A percentile compares a stretch with the other conserved stretches of the same genome.
Evolutionary conservation across 2,113 vertebrate genomes (phyloP).

Genomic region (Limanda limanda): DNA sequence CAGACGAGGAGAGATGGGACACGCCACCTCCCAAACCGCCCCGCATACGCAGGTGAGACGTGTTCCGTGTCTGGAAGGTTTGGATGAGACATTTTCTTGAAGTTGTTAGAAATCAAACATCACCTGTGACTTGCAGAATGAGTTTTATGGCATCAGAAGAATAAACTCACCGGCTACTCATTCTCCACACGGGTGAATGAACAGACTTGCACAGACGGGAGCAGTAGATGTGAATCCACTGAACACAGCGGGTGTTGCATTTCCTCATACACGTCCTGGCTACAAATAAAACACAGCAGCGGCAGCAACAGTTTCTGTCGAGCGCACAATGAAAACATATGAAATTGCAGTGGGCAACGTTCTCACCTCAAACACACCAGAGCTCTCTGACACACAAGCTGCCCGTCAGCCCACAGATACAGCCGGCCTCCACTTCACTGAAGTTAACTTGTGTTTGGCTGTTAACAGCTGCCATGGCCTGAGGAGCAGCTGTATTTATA

Average conservation of each 20-base stretch:
- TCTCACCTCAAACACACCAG: slow-evolving; percentile 2
- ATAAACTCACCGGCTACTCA: background rate
- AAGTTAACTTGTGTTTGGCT: slow-evolving; percentile 42
- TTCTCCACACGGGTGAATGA: slow-evolving; percentile 39
- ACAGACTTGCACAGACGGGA: slow-evolving; percentile 25
- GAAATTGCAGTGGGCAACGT: slow-evolving; percentile 23
- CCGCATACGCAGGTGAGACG: slow-evolving; percentile 89
- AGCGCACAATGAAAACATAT: slow-evolving; percentile 21
- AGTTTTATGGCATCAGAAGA: background rate
- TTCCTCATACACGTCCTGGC: background rate
- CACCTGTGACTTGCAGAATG: background rate
- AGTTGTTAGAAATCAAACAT: background rate
- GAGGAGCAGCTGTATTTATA: slow-evolving; percentile 51
- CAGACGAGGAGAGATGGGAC: slow-evolving; percentile 89
- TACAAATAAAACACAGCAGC: no score
- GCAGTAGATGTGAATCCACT: slow-evolving; percentile 24
- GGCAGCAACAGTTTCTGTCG: slow-evolving; percentile 12
- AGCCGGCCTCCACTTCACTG: slow-evolving; percentile 26
- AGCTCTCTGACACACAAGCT: slow-evolving; percentile 31
- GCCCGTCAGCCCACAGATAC: slow-evolving; percentile 35
- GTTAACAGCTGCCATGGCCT: slow-evolving; percentile 21
- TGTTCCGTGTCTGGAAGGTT: background rate
- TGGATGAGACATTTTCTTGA: background rate
- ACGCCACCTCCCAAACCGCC: slow-evolving; percentile 97
- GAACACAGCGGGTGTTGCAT: slow-evolving; percentile 29